phyloP scores from a whole-genome alignment of 92 coral and sea anemone genomes.

The Epizoanthus ramosus region DNA sequence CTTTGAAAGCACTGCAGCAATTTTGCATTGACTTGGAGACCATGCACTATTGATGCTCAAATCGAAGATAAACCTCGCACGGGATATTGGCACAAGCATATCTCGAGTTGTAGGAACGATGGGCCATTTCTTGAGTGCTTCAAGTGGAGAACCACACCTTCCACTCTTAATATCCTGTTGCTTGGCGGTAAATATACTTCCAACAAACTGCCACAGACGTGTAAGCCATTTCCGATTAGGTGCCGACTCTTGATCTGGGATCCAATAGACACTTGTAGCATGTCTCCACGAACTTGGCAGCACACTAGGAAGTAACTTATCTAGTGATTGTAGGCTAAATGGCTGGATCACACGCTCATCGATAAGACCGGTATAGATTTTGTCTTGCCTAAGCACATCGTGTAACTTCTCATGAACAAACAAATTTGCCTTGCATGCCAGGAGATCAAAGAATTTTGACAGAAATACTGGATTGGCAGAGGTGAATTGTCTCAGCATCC shows the following conservation, averaged over 20 bases:
- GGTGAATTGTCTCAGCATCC: conserved; percentile 26
- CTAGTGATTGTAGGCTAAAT: neutral
- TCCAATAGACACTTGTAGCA: neutral
- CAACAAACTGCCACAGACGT: conserved; percentile 39
- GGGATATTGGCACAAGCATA: conserved; percentile 31
- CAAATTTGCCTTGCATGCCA: conserved; percentile 7
- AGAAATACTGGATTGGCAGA: conserved; percentile 18
- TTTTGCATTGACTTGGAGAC: conserved; percentile 12
- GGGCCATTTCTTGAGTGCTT: conserved; percentile 40
- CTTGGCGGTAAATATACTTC: neutral
- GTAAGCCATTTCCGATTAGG: conserved; percentile 34
- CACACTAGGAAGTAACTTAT: conserved; percentile 4
- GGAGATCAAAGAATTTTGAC: conserved; percentile 40
- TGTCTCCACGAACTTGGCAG: conserved; percentile 8
- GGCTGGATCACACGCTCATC: neutral
- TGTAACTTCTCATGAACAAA: conserved; percentile 41
- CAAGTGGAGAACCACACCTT: conserved; percentile 2
- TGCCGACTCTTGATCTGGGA: conserved; percentile 2
- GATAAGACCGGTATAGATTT: neutral
- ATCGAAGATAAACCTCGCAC: conserved; percentile 41
- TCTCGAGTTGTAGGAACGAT: conserved; percentile 39
- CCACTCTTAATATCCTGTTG: neutral
- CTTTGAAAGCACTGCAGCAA: conserved; percentile 12
- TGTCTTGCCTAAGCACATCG: neutral
- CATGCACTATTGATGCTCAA: conserved; percentile 36